Conservation (phyloP, 2,113 vertebrate genomes). For the Cinclus mexicanus region DNA sequence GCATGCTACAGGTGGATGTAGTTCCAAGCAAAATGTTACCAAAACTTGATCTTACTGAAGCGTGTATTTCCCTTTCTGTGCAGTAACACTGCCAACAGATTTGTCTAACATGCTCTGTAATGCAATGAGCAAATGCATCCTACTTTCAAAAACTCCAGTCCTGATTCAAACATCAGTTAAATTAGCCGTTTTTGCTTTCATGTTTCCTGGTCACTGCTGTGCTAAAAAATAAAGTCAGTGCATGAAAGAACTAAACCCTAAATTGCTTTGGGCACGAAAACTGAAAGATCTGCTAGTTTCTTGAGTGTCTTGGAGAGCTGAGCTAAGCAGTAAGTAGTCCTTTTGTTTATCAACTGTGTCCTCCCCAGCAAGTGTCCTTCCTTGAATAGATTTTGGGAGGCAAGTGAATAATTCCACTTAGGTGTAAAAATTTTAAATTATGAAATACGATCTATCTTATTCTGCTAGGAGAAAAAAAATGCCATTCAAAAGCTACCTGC, state of each 20-base stretch:
- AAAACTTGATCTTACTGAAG: not conserved
- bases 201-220: not conserved
- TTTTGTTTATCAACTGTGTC: not conserved
- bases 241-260: slow-evolving; percentile 20
- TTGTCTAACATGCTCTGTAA: not conserved
- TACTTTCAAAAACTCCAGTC: not conserved
- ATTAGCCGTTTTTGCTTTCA: slow-evolving; percentile 4
- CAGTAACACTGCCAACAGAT: not conserved
- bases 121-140: not conserved
- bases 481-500: not conserved
- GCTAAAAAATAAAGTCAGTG: not conserved
- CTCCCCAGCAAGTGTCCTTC: not conserved
- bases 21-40: not conserved
- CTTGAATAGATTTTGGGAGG: not conserved
- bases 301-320: not conserved
- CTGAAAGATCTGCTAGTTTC: not conserved
- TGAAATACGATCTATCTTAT: not conserved
- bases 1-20: not conserved
- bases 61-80: not conserved
- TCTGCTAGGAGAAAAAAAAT: not conserved
- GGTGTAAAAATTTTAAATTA: not conserved
- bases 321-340: not conserved
- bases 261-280: slow-evolving; percentile 27
- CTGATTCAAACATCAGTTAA: not conserved
- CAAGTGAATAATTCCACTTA: not conserved